Percentiles rank a stretch among this genome's conserved stretches.
phyloP scores from a whole-genome alignment of 2,113 vertebrate species.

The Daubentonia madagascariensis region DNA sequence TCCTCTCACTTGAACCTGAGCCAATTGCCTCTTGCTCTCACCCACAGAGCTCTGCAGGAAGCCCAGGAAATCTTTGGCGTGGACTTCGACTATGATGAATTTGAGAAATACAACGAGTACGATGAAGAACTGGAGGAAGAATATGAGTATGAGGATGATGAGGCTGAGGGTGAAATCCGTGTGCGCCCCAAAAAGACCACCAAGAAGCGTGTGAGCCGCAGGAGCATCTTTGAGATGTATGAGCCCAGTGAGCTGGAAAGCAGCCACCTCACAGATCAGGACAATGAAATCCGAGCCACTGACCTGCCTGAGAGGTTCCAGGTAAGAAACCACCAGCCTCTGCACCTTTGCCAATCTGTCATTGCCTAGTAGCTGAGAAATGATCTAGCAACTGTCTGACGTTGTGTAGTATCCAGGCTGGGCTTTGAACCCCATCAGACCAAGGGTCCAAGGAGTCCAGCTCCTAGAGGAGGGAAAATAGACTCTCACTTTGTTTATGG shows the following conservation, averaged over 20 bases:
- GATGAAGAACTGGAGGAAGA: slow-evolving; percentile 93
- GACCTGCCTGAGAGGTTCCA: slow-evolving; percentile 99
- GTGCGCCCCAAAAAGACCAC: slow-evolving; percentile 96
- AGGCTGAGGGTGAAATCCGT: slow-evolving; percentile 93
- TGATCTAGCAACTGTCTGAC: background rate
- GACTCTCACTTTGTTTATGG: background rate
- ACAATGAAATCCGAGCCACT: slow-evolving; percentile 97
- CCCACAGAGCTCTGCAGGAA: slow-evolving; percentile 94
- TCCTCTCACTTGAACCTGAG: background rate
- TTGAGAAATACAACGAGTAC: slow-evolving; percentile 91
- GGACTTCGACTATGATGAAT: slow-evolving; percentile 97
- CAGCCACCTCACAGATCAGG: slow-evolving; percentile 98
- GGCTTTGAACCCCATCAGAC: background rate
- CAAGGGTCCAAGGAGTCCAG: background rate
- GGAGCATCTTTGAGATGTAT: slow-evolving; percentile 98
- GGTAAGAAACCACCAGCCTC: slow-evolving; percentile 80
- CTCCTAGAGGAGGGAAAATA: background rate
- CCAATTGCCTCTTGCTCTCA: background rate
- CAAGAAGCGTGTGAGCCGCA: slow-evolving; percentile 94
- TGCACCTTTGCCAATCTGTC: background rate
- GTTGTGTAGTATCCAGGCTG: background rate
- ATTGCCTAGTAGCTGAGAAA: background rate
- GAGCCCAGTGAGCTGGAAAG: slow-evolving; percentile 98
- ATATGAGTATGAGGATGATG: slow-evolving; percentile 97
- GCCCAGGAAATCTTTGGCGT: slow-evolving; percentile 99